These are phyloP conservation scores for Diorhabda elongata DNA, from an alignment of 1,140 invertebrate species.

Conservation along the genomic window DNA sequence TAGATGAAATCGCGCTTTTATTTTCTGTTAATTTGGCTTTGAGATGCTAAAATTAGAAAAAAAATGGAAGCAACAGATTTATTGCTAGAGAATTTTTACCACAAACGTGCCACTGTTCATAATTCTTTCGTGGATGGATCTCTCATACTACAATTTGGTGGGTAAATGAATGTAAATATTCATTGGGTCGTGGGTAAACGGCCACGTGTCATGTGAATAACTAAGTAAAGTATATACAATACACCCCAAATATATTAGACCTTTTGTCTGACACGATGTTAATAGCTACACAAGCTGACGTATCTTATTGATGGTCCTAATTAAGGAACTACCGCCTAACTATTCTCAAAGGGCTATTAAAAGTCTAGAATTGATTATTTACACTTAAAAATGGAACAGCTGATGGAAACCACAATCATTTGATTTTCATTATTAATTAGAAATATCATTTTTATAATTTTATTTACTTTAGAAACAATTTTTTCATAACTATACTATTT, in stretches of 20 bases:
- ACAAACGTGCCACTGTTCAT: no score
- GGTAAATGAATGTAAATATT: not conserved
- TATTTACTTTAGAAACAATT: no score
- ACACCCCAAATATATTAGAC: not conserved
- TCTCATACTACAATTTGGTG: not conserved
- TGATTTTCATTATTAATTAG: no score
- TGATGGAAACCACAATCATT: no score
- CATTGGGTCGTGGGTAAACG: slow-evolving; percentile 1
- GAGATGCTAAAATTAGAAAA: no score
- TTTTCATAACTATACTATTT: no score
- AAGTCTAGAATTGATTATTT: not conserved
- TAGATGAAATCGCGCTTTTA: no score
- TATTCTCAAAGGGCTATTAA: not conserved
- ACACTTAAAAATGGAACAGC: no score
- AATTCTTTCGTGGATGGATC: not conserved
- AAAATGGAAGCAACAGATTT: no score
- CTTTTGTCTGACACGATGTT: not conserved
- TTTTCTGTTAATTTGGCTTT: no score
- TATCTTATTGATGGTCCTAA: not conserved
- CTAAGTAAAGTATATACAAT: not conserved
- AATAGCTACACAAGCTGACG: not conserved
- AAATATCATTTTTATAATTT: no score
- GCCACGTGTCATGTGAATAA: not conserved
- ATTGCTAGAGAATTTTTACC: no score
- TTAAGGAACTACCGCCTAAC: not conserved